These are phyloP conservation scores for Pristionchus arcanus DNA, from an alignment of 2,888 invertebrate genomes.

Conservation along the genomic window DNA sequence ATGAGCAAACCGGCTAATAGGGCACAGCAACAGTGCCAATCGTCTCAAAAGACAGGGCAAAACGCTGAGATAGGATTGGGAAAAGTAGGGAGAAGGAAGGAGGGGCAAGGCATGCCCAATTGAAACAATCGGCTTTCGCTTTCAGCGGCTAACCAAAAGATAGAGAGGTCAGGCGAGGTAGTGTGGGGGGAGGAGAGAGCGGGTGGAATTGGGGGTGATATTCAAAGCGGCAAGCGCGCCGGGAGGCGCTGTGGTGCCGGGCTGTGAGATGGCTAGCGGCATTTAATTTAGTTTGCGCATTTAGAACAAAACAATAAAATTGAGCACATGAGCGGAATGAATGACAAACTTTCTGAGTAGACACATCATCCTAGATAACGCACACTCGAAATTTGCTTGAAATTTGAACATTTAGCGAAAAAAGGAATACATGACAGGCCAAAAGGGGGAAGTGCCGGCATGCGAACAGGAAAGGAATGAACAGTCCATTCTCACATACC, in stretches of 20 bases:
- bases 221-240: not conserved
- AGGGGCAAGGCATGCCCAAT: constrained; percentile 9
- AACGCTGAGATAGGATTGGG: not conserved
- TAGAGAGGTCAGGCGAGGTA: not conserved
- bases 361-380: too few relatives aligned
- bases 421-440: not conserved
- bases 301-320: not conserved
- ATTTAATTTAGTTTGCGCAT: not conserved
- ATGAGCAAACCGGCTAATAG: constrained; percentile 27
- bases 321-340: too few relatives aligned
- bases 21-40: not conserved
- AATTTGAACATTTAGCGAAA: not conserved
- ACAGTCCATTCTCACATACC: not conserved
- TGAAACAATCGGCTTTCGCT: constrained; percentile 4
- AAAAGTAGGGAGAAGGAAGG: not conserved
- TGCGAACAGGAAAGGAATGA: not conserved
- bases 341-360: too few relatives aligned
- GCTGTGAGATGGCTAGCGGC: not conserved
- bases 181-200: not conserved
- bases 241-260: not conserved
- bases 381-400: not conserved
- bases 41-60: not conserved
- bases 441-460: not conserved
- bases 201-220: not conserved
- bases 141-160: not conserved